These are phyloP conservation scores for Virgularia gustaviana DNA, from an alignment of 92 coral and sea anemone species.

Conservation along the genomic window DNA sequence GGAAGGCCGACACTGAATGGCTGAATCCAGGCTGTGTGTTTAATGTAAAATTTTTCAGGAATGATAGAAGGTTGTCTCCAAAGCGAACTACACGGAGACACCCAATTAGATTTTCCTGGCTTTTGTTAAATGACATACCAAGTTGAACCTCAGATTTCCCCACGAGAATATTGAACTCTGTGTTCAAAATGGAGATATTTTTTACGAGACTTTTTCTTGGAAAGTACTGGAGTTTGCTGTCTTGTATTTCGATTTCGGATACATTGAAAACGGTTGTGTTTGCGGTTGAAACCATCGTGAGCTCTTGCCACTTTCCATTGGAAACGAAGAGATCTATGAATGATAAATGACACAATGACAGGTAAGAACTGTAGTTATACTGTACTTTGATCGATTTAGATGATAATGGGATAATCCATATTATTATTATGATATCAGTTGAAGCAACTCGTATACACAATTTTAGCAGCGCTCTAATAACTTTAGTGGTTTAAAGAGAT, in stretches of 20 bases:
- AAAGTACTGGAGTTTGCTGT: background rate
- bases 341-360: no score
- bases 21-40: conserved; percentile 69
- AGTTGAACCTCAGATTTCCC: conserved; percentile 6
- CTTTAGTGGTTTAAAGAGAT: no score
- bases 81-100: conserved; percentile 73
- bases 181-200: conserved; percentile 3
- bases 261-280: conserved; percentile 37
- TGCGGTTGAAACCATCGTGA: conserved; percentile 53
- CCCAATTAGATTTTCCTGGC: conserved; percentile 53
- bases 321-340: conserved; percentile 54
- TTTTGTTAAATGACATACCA: background rate
- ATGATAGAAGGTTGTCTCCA: conserved; percentile 78
- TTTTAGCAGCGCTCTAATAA: no score
- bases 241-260: background rate
- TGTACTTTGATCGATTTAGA: no score
- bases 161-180: background rate
- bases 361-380: no score
- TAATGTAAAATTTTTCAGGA: conserved; percentile 58
- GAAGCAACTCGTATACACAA: no score
- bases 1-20: background rate
- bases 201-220: background rate
- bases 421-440: no score
- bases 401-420: no score
- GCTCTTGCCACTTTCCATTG: conserved; percentile 77